A percentile compares a stretch with the other conserved stretches of the same genome.
These are phyloP conservation scores for Gnathochromis pfefferi DNA, from an alignment of 2,113 vertebrate species.

Conservation along the genomic window DNA sequence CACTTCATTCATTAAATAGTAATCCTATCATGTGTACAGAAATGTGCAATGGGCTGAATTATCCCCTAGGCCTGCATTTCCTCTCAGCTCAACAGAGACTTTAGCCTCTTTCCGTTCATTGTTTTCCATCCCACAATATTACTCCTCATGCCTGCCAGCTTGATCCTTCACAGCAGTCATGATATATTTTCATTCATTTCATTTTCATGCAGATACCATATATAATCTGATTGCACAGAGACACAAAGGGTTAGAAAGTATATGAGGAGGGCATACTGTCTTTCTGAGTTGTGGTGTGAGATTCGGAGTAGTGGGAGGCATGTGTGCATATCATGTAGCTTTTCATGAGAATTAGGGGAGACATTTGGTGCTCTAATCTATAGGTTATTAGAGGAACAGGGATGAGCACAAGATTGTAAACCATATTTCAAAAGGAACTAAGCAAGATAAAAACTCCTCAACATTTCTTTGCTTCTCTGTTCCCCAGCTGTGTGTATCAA, in stretches of 20 bases:
- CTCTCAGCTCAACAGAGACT: not conserved
- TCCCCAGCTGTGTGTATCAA: slow-evolving; percentile 57
- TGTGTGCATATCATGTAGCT: not conserved
- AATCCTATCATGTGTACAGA: not conserved
- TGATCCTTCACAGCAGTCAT: not conserved
- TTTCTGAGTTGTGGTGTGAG: not conserved
- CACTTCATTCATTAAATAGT: not conserved
- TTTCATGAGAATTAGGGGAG: slow-evolving; percentile 38
- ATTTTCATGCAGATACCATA: not conserved
- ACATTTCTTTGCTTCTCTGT: slow-evolving; percentile 29
- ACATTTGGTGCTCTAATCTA: slow-evolving; percentile 41
- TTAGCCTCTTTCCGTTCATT: not conserved
- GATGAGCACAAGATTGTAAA: slow-evolving; percentile 36
- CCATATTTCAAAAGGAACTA: slow-evolving; percentile 51
- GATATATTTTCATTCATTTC: not conserved
- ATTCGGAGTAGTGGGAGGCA: not conserved
- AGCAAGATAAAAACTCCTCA: slow-evolving; percentile 47
- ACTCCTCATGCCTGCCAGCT: not conserved
- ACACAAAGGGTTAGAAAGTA: not conserved
- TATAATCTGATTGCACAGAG: not conserved
- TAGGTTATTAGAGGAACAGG: slow-evolving; percentile 30
- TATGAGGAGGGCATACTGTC: not conserved
- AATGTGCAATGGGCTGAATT: not conserved
- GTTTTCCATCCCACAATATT: not conserved
- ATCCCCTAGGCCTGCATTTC: not conserved